A percentile compares a stretch with the other conserved stretches of the same genome.
Conservation (phyloP, 92 coral and sea anemone species). For the Siderastrea radians region DNA sequence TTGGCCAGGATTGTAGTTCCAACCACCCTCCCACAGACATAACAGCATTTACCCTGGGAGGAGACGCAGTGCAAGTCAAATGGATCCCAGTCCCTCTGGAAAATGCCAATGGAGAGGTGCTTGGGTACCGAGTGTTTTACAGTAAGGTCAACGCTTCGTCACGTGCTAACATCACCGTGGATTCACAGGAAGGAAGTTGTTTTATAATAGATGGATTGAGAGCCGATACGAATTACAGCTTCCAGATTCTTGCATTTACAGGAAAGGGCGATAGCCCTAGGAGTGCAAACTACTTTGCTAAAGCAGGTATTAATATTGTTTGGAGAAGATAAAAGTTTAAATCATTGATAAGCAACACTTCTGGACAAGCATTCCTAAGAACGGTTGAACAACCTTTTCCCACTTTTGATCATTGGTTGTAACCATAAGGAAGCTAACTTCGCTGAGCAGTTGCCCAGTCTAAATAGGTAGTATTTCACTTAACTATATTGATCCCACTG, state of each 20-base stretch:
- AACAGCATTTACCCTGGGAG: not conserved
- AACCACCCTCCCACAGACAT: conserved; percentile 50
- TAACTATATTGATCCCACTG: too few relatives aligned
- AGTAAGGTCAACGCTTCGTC: conserved; percentile 1
- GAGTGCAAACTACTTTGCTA: not conserved
- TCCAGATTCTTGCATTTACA: conserved; percentile 21
- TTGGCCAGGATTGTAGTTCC: too few relatives aligned
- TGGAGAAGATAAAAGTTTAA: too few relatives aligned
- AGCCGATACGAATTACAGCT: conserved; percentile 19
- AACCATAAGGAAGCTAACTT: too few relatives aligned
- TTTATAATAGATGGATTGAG: not conserved
- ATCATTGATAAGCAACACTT: too few relatives aligned
- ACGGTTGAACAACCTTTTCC: too few relatives aligned
- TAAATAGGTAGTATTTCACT: too few relatives aligned
- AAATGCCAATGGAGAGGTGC: conserved; percentile 51
- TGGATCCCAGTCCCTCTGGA: conserved; percentile 61
- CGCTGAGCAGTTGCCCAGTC: too few relatives aligned
- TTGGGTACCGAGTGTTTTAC: conserved; percentile 58
- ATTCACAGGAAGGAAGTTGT: not conserved
- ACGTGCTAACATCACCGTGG: not conserved
- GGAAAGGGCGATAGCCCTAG: conserved; percentile 18
- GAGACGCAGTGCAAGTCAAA: conserved; percentile 30
- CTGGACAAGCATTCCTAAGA: too few relatives aligned
- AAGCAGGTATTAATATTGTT: not conserved
- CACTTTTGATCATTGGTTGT: too few relatives aligned